These are phyloP conservation scores for Melanostigma gelatinosum DNA, from an alignment of 2,113 vertebrate genomes.

Conservation along the genomic window DNA sequence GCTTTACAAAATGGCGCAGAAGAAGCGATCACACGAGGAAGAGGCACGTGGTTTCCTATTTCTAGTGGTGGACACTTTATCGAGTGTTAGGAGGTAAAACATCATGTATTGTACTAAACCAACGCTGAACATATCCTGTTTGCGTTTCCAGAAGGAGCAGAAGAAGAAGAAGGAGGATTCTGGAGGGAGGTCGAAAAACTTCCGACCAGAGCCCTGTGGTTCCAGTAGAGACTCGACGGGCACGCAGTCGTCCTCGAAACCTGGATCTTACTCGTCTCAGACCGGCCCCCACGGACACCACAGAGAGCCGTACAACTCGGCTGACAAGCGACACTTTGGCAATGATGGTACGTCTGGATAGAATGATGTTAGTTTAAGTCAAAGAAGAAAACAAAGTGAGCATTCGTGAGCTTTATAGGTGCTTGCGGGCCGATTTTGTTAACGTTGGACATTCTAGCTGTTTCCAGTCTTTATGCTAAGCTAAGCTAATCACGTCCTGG, in stretches of 20 bases:
- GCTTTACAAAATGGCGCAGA: slow-evolving; percentile 98
- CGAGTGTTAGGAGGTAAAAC: background rate
- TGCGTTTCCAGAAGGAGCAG: slow-evolving; percentile 85
- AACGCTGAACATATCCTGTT: background rate
- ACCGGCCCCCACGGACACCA: slow-evolving; percentile 89
- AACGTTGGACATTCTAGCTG: background rate
- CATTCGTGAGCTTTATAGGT: background rate
- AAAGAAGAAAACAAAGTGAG: background rate
- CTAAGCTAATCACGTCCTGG: background rate
- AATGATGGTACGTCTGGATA: slow-evolving; percentile 85
- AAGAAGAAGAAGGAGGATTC: slow-evolving; percentile 94
- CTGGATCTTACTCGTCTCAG: slow-evolving; percentile 78
- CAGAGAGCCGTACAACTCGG: slow-evolving; percentile 87
- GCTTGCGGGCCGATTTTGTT: background rate
- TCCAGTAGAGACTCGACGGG: slow-evolving; percentile 90
- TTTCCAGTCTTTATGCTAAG: background rate
- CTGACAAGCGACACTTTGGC: slow-evolving; percentile 92
- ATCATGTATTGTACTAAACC: background rate
- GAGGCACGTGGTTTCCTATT: slow-evolving; percentile 82
- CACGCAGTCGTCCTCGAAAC: slow-evolving; percentile 86
- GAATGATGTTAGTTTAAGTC: background rate
- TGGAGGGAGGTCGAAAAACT: slow-evolving; percentile 85
- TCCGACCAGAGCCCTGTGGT: slow-evolving; percentile 90
- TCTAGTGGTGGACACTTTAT: background rate
- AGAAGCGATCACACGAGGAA: slow-evolving; percentile 95